Base-by-base conservation (phyloP, 2,888 invertebrate species). In the Steinernema carpocapsae region DNA sequence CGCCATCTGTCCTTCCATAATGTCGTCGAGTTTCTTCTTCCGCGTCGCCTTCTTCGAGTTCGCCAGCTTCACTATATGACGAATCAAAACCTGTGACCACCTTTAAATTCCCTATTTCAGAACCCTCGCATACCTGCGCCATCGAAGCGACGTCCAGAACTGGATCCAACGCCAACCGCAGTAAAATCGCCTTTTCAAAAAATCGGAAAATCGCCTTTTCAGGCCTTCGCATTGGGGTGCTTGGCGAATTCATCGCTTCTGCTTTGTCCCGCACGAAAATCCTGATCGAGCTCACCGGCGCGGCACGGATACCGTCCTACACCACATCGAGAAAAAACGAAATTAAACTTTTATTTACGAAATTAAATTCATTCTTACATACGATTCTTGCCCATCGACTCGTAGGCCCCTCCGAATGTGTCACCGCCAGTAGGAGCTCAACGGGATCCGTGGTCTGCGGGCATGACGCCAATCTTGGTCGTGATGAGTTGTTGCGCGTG, bases 401-500 rank as follows among this genome's bases (percentile, higher is more conserved):
- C 37, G 73, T 52, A 72, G 17, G n/a, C 70, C 14, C 37, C 70
- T 4, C 19, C 32, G n/a, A 37, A 37, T 17, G 19, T 24, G 19
- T 64, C 42, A 17, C 70, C 32, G n/a, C 19, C 70, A 17, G 37
- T n/a, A n/a, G n/a, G n/a, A 3, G 42, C 4, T 1, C 70, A 76
- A 10, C 75, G 78, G n/a, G 64, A 24, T 19, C 85, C 85, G n/a
- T 70, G 70, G 74, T 83, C 83, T 19, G 80, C 79, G 24, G 84
- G 83, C 7, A 87, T 78, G 74, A 87, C 86, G 51, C 87, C 86
- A 56, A 95, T 92, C 91, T 97, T 97, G 89, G 97, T 97, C 87
- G 93, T 93, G 84, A 99, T 97, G 89, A 97, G 92, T 88, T 94
- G 92, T 86, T 97, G 95, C 70, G 97, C 97, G 82, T 94, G 92